Conservation (phyloP, 64 coral and sea anemone genomes). For the Actinia tenebrosa region DNA sequence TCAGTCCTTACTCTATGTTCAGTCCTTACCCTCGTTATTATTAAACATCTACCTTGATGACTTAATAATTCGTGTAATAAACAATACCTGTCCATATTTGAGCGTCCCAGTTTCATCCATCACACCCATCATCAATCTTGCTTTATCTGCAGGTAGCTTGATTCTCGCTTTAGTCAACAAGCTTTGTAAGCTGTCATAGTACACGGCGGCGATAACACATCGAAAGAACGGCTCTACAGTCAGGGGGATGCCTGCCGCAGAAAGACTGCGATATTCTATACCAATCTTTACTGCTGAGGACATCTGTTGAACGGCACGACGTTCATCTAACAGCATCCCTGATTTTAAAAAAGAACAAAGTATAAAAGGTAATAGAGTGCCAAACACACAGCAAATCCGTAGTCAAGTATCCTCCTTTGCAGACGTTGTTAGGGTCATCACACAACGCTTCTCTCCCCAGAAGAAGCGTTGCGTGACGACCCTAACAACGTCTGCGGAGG, state of each 20-base stretch:
- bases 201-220: conserved; percentile 64
- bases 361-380: too few species aligned
- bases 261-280: conserved; percentile 64
- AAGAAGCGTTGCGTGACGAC: too few species aligned
- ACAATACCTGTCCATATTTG: conserved; percentile 56
- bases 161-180: conserved; percentile 82
- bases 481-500: too few species aligned
- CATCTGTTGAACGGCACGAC: conserved; percentile 63
- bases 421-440: too few species aligned
- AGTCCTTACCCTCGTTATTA: too few species aligned
- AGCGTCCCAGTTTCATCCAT: conserved; percentile 90
- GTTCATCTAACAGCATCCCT: conserved; percentile 92
- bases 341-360: neutral
- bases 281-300: conserved; percentile 73
- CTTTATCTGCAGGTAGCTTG: conserved; percentile 55
- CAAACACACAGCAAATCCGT: too few species aligned
- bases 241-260: conserved; percentile 51
- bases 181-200: conserved; percentile 76
- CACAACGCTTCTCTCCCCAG: too few species aligned
- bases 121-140: conserved; percentile 96
- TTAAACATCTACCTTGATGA: too few species aligned
- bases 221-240: conserved; percentile 93
- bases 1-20: too few species aligned
- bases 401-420: too few species aligned
- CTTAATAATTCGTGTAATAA: too few species aligned